Evolutionary conservation across 2,113 vertebrate genomes (phyloP), one percentile per base, ranked within the genome.

Genomic region (Tychaedon coryphoeus): DNA sequence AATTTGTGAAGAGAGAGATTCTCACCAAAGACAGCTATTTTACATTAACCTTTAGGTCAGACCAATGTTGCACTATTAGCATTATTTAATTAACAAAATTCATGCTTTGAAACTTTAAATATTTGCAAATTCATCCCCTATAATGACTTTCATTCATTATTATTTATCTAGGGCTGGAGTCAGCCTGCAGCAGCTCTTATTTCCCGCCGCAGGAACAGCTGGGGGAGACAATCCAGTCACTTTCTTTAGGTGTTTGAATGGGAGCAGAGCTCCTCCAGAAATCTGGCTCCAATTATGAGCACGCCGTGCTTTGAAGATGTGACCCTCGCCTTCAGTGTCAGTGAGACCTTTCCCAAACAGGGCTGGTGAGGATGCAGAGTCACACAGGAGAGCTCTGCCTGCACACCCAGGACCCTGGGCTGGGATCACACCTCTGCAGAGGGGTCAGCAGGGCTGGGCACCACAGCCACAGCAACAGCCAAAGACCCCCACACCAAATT

Each of bases 1-100:
- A 95, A 94, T 94, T 88, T 57, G 85, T 43, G 53, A 83, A 58
- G 78, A 74, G 56, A 42, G n/a, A 80, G 75, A 93, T 96, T 96
- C 90, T 92, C 94, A 96, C 85, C 92, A 67, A 80, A 82, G 43
- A 77, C 6, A 5, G 51, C 0, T 0, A 95, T 81, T 96, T 94
- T 67, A 74, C 42, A 83, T 96, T 92, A 96, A 94, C 92, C 92
- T 96, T 65, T 72, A 75, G 93, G 95, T 96, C 88, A 95, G 92
- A 66, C 45, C 6, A 10, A 60, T 31, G 75, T 71, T 93, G 92
- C 60, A 43, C 60, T 90, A 92, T 93, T 86, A 96, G 65, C 90
- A 77, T 90, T 86, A 95, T 94, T 96, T 96, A 93, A 97, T 97
- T 95, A 96, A 92, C 58, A 84, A 91, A 95, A 96, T 64, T 88